Conservation (phyloP, 2,797 vertebrate genomes). For the Meda fulgida region DNA sequence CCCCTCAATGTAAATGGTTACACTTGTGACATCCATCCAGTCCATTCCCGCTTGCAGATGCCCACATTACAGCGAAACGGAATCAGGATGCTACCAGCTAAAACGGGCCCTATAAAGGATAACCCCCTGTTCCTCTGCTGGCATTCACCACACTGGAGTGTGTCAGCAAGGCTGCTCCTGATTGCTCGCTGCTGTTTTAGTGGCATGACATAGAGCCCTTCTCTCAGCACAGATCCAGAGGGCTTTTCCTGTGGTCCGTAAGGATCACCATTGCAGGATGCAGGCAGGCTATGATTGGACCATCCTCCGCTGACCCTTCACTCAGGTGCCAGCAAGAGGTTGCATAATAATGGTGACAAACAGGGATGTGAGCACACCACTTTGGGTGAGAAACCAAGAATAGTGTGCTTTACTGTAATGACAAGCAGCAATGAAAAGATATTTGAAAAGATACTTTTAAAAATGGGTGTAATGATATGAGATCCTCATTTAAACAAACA, state of each 20-base stretch:
- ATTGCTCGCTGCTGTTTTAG: constrained; percentile 47
- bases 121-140: constrained; percentile 45
- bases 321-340: constrained; percentile 43
- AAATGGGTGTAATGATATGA: background rate
- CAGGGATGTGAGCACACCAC: constrained; percentile 27
- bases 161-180: constrained; percentile 34
- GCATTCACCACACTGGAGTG: constrained; percentile 20
- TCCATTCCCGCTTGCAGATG: constrained; percentile 31
- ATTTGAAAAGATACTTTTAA: background rate
- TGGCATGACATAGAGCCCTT: constrained; percentile 52
- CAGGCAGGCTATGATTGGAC: constrained; percentile 55
- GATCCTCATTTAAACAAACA: background rate
- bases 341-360: constrained; percentile 46
- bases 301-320: constrained; percentile 38
- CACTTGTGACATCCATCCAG: constrained; percentile 38
- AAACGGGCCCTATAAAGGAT: constrained; percentile 56
- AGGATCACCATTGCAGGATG: constrained; percentile 57
- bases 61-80: constrained; percentile 13
- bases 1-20: constrained; percentile 30
- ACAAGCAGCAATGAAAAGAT: background rate
- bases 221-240: constrained; percentile 49
- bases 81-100: constrained; percentile 59
- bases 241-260: constrained; percentile 55
- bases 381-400: background rate
- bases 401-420: background rate